Base-by-base conservation (phyloP, 1,140 invertebrate genomes). In the Catajapyx aquilonaris region DNA sequence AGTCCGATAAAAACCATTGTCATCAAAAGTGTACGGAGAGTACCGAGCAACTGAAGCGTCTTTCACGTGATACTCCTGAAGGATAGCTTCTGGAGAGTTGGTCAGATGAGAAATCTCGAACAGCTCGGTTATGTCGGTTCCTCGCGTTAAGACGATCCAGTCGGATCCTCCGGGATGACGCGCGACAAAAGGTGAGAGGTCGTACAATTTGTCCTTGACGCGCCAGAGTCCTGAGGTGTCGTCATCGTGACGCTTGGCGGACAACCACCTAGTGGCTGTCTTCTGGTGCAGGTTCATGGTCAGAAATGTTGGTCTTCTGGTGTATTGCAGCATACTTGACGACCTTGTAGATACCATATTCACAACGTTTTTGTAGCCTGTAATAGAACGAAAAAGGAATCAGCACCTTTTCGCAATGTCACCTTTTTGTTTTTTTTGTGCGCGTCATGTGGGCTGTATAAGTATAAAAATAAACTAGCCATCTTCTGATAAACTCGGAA, bases 141-240 rank as follows among this genome's bases (percentile, higher is more conserved):
- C 73, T 49, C 13, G 7, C 3, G 77, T 78, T 3, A 73, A 37
- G 36, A 61, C 47, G 5, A 85, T 51, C 79, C 80, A 85, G 48
- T 77, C 71, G 7, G 53, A 34, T n/a, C 81, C 81, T 21, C 81
- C 83, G 13, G 81, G 81, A 63, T 87, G 83, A 15, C 49, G 63
- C 0, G 64, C 41, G 0, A 73, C 52, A 46, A 81, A 87, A 16
- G 60, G 54, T 4, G 54, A 61, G 10, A 87, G 58, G 52, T 86
- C 73, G 49, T 86, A 86, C 1, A 87, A 59, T 30, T 60, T 60
- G 54, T 85, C 65, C 43, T 71, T 64, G 11, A 86, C 64, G 39
- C 83, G 60, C 83, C 83, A 87, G 1, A 81, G 55, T 5, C 66
- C 68, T 51, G 79, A 76, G 0, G 78, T 74, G 11, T 69, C 70